Conservation (phyloP, 2,113 vertebrate species). For the Galemys pyrenaicus region DNA sequence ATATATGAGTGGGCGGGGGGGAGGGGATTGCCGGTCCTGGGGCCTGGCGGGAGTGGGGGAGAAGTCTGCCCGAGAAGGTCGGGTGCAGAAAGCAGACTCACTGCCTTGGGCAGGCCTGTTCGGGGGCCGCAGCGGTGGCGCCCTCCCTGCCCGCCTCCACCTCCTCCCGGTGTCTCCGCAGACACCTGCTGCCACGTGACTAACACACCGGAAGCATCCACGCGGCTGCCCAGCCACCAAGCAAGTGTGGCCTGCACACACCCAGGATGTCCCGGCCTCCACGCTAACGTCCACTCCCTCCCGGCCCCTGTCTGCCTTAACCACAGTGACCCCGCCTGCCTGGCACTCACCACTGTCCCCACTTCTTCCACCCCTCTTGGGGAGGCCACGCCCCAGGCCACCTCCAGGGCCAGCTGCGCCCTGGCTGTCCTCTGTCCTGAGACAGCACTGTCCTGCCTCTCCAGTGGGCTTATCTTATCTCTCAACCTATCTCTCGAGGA, state of each 20-base stretch:
- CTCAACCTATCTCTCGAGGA: too few species aligned
- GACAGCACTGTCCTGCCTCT: too few species aligned
- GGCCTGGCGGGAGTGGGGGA: background rate
- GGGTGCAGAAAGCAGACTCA: slow-evolving; percentile 52
- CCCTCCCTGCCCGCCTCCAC: background rate
- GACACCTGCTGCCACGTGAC: background rate
- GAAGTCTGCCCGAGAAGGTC: too few species aligned
- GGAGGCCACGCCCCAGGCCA: too few species aligned
- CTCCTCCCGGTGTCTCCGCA: background rate
- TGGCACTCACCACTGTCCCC: too few species aligned
- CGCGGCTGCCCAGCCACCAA: background rate
- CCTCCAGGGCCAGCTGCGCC: background rate
- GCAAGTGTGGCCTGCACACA: background rate
- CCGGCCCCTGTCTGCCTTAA: background rate
- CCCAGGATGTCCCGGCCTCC: background rate
- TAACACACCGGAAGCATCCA: background rate
- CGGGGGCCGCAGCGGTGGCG: background rate
- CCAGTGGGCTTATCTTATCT: background rate
- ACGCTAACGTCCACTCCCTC: background rate
- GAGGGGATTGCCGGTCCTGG: slow-evolving; percentile 53
- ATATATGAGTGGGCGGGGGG: slow-evolving; percentile 66
- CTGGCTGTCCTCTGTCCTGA: background rate
- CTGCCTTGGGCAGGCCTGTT: too few species aligned
- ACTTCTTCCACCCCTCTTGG: too few species aligned
- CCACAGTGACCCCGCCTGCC: background rate